Conservation (phyloP, 2,888 invertebrate species). For the Zaprionus obscuricornis region DNA sequence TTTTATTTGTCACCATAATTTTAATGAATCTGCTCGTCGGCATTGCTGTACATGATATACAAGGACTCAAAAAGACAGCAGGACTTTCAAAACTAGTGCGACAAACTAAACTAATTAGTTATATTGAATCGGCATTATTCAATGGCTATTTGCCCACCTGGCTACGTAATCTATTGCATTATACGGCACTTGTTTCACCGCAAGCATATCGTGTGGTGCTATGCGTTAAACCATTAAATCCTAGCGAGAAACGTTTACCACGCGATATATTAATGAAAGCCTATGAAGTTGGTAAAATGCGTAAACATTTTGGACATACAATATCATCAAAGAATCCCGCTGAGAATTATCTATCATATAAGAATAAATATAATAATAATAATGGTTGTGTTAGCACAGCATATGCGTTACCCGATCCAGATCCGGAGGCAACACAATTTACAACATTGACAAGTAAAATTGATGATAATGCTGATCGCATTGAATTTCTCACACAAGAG, state of each 20-base stretch:
- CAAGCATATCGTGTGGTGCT: slow-evolving; percentile 92
- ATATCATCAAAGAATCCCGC: slow-evolving; percentile 87
- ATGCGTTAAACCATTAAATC: slow-evolving; percentile 92
- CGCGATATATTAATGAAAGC: slow-evolving; percentile 91
- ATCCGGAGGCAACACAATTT: slow-evolving; percentile 85
- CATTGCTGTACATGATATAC: slow-evolving; percentile 94
- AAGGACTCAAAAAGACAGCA: slow-evolving; percentile 93
- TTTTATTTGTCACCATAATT: slow-evolving; percentile 93
- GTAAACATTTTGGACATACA: slow-evolving; percentile 88
- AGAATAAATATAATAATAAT: slow-evolving; percentile 87
- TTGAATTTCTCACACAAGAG: slow-evolving; percentile 88
- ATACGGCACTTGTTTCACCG: slow-evolving; percentile 91
- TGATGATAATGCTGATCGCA: slow-evolving; percentile 88
- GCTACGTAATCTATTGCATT: slow-evolving; percentile 89
- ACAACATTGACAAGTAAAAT: slow-evolving; percentile 87
- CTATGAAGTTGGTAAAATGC: slow-evolving; percentile 91
- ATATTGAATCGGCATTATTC: slow-evolving; percentile 92
- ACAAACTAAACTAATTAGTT: slow-evolving; percentile 93
- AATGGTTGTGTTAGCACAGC: slow-evolving; percentile 81
- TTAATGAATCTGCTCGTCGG: slow-evolving; percentile 94
- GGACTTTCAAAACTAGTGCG: slow-evolving; percentile 92
- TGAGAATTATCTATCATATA: slow-evolving; percentile 87
- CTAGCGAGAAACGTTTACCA: slow-evolving; percentile 91
- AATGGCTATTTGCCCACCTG: slow-evolving; percentile 91
- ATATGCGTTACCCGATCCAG: slow-evolving; percentile 84